These are phyloP conservation scores for Drosophila mulleri DNA, from an alignment of 2,888 invertebrate species.

Conservation along the genomic window DNA sequence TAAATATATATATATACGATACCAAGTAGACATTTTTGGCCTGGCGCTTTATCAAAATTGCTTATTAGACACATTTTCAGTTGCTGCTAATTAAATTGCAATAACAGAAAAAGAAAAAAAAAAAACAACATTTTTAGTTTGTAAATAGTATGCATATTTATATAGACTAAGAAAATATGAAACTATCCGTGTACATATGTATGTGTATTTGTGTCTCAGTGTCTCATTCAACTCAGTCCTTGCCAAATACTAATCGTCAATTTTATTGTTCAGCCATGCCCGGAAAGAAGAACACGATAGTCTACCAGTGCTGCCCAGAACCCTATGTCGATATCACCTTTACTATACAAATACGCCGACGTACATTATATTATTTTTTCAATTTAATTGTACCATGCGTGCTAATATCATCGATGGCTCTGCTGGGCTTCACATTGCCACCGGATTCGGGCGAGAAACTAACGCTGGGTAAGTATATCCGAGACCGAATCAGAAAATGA, in stretches of 20 bases:
- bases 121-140: slow-evolving; percentile 1
- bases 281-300: slow-evolving; percentile 95
- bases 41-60: slow-evolving; percentile 45
- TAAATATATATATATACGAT: slow-evolving; percentile 11
- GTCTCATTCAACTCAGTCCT: slow-evolving; percentile 33
- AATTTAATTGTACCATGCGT: slow-evolving; percentile 99
- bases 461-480: slow-evolving; percentile 85
- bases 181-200: slow-evolving; percentile 58
- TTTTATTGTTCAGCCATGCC: slow-evolving; percentile 90
- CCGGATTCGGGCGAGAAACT: slow-evolving; percentile 89
- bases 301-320: slow-evolving; percentile 96
- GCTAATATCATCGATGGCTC: slow-evolving; percentile 99
- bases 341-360: slow-evolving; percentile 97
- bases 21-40: slow-evolving; percentile 29
- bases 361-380: slow-evolving; percentile 99
- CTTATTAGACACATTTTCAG: slow-evolving; percentile 52
- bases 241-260: slow-evolving; percentile 57
- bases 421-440: slow-evolving; percentile 98
- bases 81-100: slow-evolving; percentile 45
- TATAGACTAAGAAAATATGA: slow-evolving; percentile 4
- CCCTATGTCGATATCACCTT: slow-evolving; percentile 97
- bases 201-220: slow-evolving; percentile 60
- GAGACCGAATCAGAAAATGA: slow-evolving; percentile 1
- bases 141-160: slow-evolving; percentile 33
- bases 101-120: slow-evolving; percentile 9